phyloP scores from a whole-genome alignment of 2,113 vertebrate genomes.

The Oenanthe melanoleuca region DNA sequence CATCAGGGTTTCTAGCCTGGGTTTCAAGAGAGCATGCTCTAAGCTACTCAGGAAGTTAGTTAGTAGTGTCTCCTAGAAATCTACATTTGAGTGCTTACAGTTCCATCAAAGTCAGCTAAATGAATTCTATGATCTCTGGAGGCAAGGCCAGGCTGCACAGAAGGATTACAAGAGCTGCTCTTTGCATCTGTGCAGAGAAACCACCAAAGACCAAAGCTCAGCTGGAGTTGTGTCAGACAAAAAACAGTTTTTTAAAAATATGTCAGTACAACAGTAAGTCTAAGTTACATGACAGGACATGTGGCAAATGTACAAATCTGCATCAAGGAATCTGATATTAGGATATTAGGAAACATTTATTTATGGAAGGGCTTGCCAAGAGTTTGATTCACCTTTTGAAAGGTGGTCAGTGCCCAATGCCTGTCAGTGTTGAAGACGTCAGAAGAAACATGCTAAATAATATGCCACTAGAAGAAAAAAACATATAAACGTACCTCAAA shows the following conservation, averaged over 20 bases:
- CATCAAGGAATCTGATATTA: not conserved
- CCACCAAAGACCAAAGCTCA: not conserved
- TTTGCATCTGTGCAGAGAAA: not conserved
- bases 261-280: not conserved
- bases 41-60: not conserved
- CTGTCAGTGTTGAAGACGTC: not conserved
- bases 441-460: not conserved
- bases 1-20: not conserved
- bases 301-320: not conserved
- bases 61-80: not conserved
- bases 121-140: not conserved
- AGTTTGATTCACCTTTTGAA: not conserved
- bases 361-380: not conserved
- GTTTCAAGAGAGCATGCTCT: not conserved
- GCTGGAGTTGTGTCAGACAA: not conserved
- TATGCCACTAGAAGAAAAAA: not conserved
- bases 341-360: not conserved
- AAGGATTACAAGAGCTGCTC: not conserved
- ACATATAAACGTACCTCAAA: not conserved
- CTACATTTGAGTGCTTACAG: not conserved
- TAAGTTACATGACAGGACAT: not conserved
- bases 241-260: not conserved
- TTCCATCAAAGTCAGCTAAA: not conserved
- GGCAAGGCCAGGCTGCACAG: not conserved
- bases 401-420: not conserved